Evolutionary conservation across 2,797 vertebrate species (phyloP), one percentile per base, ranked within the genome.

Genomic region (Spinus olivaceus): DNA sequence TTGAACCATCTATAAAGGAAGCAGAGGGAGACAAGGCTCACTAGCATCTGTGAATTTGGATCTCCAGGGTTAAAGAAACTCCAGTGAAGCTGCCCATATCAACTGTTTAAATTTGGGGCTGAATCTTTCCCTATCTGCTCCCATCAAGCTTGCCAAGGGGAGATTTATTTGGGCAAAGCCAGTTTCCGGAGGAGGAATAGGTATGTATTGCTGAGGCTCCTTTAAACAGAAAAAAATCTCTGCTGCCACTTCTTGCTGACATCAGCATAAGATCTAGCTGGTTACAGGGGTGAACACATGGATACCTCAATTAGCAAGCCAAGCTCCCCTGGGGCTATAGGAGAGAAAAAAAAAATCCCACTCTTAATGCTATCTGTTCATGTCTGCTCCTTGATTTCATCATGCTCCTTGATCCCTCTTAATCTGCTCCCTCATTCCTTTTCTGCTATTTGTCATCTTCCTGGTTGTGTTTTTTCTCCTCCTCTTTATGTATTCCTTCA

Each of bases 241-340:
- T 80, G 41, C 90, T 90, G 77, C 47, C 70, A 81, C 42, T 90
- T 94, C 66, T 88, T 90, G 86, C 93, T 90, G 93, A 93, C 65
- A 78, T 85, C 73, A 84, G 90, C 71, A 10, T 35, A 80, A 79
- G 51, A 70, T 60, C 67, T 82, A 54, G 41, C 65, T 89, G 64
- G 74, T 80, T 77, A 60, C 35, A 30, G 61, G 14, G 25, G 10
- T 73, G 81, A 95, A 73, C 44, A 70, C 66, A 49, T 14, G 44
- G 33, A 53, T 64, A 77, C 49, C 47, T 86, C 79, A 27, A 88
- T 90, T 70, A 86, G 77, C 66, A 63, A 88, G 60, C 51, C 81
- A 73, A 56, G 70, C 30, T 94, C 81, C 86, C 67, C 67, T 10
- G 3, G 28, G 77, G 74, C 44, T 92, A 10, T 10, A 63, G 32